A percentile compares a stretch with the other conserved stretches of the same genome.
phyloP scores from a whole-genome alignment of 2,888 invertebrate species.

The Ophonus ardosiacus region DNA sequence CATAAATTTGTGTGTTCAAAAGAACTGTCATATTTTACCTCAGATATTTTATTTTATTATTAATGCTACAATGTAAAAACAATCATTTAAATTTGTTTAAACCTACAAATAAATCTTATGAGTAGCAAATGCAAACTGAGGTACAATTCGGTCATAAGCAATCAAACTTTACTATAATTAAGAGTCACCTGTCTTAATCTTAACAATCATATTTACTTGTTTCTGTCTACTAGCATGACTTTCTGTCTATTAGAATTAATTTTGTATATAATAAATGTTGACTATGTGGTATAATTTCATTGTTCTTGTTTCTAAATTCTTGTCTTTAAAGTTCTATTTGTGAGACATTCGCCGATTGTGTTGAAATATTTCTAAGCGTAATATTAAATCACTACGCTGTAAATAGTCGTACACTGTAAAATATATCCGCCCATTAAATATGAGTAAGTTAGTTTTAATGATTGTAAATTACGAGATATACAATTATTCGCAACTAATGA shows the following conservation, averaged over 20 bases:
- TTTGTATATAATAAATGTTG: constrained; percentile 51
- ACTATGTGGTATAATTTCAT: constrained; percentile 41
- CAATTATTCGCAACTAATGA: constrained; percentile 55
- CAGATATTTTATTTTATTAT: constrained; percentile 46
- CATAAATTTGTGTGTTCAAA: constrained; percentile 51
- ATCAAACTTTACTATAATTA: constrained; percentile 45
- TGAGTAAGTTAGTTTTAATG: constrained; percentile 60
- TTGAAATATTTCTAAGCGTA: constrained; percentile 50
- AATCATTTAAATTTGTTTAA: constrained; percentile 39
- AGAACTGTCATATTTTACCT: constrained; percentile 44
- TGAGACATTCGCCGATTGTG: constrained; percentile 55
- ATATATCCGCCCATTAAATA: constrained; percentile 62
- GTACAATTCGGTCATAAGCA: constrained; percentile 57
- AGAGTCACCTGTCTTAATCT: constrained; percentile 28
- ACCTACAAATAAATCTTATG: constrained; percentile 51
- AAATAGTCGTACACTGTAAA: constrained; percentile 62
- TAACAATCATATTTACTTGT: constrained; percentile 31
- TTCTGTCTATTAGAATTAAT: constrained; percentile 31
- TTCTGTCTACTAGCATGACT: constrained; percentile 21
- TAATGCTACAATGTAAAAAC: constrained; percentile 33
- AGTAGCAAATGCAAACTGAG: constrained; percentile 54
- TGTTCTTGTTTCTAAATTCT: constrained; percentile 39
- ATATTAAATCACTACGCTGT: constrained; percentile 55
- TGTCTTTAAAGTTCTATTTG: constrained; percentile 44
- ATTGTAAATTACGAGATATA: constrained; percentile 57